Evolutionary conservation across 2,888 invertebrate genomes (phyloP).

Genomic region (Tipula confusa): DNA sequence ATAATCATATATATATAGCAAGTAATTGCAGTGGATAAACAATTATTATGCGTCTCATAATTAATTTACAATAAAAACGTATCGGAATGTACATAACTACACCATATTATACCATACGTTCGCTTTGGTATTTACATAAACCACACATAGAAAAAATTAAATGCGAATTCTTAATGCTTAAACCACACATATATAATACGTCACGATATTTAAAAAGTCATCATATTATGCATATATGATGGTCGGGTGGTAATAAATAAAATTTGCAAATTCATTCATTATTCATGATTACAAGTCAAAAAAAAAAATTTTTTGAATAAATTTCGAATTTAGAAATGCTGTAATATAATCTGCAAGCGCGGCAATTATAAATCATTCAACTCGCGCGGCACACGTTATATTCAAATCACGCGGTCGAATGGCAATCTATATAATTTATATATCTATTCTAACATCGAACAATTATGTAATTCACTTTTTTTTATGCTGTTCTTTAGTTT

Average conservation of each 20-base stretch:
- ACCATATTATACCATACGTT: not conserved
- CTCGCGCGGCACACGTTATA: not conserved
- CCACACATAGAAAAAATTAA: not conserved
- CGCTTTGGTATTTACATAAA: not conserved
- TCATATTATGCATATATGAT: not conserved
- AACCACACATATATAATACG: not conserved
- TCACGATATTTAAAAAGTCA: not conserved
- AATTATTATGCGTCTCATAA: constrained; percentile 4
- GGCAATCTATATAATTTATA: not conserved
- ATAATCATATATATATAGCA: not conserved
- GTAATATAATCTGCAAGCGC: not conserved
- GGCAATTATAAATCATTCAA: not conserved
- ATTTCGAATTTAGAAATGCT: not conserved
- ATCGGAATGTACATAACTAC: not conserved
- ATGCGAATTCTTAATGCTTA: not conserved
- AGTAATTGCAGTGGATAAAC: not conserved
- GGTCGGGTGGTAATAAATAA: not conserved
- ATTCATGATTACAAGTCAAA: not conserved
- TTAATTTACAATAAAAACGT: not conserved
- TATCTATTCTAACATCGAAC: not conserved
- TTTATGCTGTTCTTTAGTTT: not conserved
- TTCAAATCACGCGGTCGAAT: not conserved
- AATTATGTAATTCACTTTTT: not conserved
- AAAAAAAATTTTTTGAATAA: not conserved
- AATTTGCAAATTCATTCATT: constrained; percentile 20